Conservation (phyloP, 2,113 vertebrate genomes). For the Ochotona princeps region DNA sequence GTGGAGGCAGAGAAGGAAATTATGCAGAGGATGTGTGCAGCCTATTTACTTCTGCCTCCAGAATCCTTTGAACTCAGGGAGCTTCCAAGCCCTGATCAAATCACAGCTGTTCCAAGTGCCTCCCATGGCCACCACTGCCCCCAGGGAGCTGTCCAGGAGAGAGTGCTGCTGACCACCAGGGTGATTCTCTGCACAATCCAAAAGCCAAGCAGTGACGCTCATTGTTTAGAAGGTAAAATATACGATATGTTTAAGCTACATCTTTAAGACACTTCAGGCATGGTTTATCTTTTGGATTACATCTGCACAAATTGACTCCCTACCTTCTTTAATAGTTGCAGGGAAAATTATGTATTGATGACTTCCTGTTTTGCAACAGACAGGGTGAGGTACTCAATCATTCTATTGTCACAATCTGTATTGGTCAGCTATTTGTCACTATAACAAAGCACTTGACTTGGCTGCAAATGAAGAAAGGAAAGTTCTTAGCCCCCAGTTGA, state of each 20-base stretch:
- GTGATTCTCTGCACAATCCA: not conserved
- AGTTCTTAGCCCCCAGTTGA: too few relatives aligned
- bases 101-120: not conserved
- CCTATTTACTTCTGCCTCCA: not conserved
- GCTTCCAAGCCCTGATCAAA: not conserved
- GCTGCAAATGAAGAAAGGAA: too few relatives aligned
- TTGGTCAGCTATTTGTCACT: too few relatives aligned
- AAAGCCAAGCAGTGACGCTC: not conserved
- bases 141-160: not conserved
- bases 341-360: not conserved
- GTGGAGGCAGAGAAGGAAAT: not conserved
- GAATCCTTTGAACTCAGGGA: not conserved
- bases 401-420: not conserved
- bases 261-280: not conserved
- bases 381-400: not conserved
- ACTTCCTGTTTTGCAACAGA: not conserved
- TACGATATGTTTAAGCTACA: not conserved
- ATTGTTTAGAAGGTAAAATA: not conserved
- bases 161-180: not conserved
- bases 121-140: not conserved
- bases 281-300: not conserved
- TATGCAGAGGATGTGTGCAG: not conserved
- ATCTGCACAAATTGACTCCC: not conserved
- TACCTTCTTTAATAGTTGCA: not conserved
- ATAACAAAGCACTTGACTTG: too few relatives aligned